A percentile compares a stretch with the other conserved stretches of the same genome.
phyloP scores from a whole-genome alignment of 2,888 invertebrate genomes.

The Anaspis maculata region DNA sequence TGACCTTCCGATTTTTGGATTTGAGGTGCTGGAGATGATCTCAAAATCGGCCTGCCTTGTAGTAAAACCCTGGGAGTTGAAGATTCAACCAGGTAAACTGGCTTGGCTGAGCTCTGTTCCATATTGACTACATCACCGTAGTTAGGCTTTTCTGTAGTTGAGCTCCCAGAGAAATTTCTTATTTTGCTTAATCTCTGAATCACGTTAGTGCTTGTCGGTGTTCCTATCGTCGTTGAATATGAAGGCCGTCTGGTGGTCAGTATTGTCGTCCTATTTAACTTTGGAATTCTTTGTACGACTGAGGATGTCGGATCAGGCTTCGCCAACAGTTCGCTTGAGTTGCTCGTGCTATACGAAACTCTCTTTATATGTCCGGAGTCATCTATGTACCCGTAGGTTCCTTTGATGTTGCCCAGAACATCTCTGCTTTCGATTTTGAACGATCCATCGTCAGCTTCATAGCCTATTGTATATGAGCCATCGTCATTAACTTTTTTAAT shows the following conservation, averaged over 20 bases:
- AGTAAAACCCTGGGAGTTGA: conserved; percentile 36
- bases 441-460: conserved; percentile 77
- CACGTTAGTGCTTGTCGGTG: conserved; percentile 45
- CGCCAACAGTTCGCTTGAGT: conserved; percentile 43
- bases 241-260: conserved; percentile 50
- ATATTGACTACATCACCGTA: conserved; percentile 29
- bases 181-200: conserved; percentile 53
- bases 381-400: conserved; percentile 75
- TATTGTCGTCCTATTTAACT: conserved; percentile 41
- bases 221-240: conserved; percentile 42
- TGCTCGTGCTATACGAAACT: conserved; percentile 62
- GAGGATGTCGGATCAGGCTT: conserved; percentile 34
- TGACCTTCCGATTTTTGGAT: conserved; percentile 34
- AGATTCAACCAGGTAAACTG: conserved; percentile 30
- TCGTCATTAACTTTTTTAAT: conserved; percentile 74
- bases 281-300: conserved; percentile 39
- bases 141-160: conserved; percentile 32
- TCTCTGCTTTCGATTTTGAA: conserved; percentile 79
- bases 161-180: no score
- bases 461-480: conserved; percentile 77
- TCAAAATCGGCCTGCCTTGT: conserved; percentile 27
- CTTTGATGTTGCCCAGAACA: conserved; percentile 71
- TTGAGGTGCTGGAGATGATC: conserved; percentile 24
- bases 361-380: conserved; percentile 69
- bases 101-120: conserved; percentile 25